Conservation (phyloP, 1,140 invertebrate genomes). For the Microplitis mediator region DNA sequence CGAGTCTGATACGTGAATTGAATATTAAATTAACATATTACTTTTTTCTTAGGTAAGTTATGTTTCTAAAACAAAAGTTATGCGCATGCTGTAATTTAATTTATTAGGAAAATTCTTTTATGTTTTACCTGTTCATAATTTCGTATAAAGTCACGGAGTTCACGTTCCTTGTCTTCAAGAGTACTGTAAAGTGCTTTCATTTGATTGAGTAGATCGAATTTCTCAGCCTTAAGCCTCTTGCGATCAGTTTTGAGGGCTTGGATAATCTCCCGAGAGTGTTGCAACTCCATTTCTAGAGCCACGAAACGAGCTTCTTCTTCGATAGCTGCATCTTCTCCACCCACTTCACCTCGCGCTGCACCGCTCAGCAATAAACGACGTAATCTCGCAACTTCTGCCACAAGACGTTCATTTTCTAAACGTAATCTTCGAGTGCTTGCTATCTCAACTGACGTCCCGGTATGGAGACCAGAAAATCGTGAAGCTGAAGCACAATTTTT, state of each 20-base stretch:
- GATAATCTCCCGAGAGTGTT: slow-evolving; percentile 65
- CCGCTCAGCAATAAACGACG: slow-evolving; percentile 66
- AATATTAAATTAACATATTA: neutral
- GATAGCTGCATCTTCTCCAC: slow-evolving; percentile 60
- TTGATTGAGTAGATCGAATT: slow-evolving; percentile 91
- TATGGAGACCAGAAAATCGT: slow-evolving; percentile 55
- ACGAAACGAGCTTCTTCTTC: slow-evolving; percentile 65
- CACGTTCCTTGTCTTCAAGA: slow-evolving; percentile 91
- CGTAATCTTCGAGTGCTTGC: slow-evolving; percentile 66
- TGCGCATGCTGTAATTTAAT: neutral
- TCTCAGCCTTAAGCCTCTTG: slow-evolving; percentile 89
- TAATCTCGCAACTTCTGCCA: slow-evolving; percentile 69
- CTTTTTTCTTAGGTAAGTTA: neutral
- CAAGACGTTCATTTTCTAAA: slow-evolving; percentile 71
- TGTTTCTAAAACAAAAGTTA: too few relatives aligned
- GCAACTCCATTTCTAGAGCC: slow-evolving; percentile 66
- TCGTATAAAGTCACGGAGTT: slow-evolving; percentile 90
- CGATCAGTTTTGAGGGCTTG: slow-evolving; percentile 85
- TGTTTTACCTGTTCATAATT: slow-evolving; percentile 86
- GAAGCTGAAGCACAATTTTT: slow-evolving; percentile 53
- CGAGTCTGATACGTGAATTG: neutral
- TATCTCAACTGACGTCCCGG: slow-evolving; percentile 44
- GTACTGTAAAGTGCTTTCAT: slow-evolving; percentile 94
- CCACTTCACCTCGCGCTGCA: slow-evolving; percentile 66
- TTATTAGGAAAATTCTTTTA: neutral